These are phyloP conservation scores for Poliocrania exsul DNA, from an alignment of 2,797 vertebrate genomes.

Conservation along the genomic window DNA sequence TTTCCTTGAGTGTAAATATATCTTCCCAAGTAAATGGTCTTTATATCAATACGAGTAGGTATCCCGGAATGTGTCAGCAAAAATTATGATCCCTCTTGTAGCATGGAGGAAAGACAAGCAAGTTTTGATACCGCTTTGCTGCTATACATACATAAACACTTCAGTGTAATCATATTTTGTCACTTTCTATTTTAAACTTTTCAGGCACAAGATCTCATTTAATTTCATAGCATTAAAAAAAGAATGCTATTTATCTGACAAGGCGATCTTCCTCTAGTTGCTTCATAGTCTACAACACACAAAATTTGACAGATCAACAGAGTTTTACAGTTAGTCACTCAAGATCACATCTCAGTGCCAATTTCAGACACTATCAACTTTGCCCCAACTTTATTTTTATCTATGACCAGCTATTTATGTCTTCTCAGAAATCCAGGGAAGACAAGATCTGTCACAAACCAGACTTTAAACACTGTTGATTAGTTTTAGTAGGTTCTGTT, in stretches of 20 bases:
- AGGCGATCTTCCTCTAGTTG: background rate
- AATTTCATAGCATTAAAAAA: background rate
- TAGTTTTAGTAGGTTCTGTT: background rate
- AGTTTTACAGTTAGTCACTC: background rate
- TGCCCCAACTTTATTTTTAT: background rate
- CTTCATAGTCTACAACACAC: background rate
- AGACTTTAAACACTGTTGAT: background rate
- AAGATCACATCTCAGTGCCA: background rate
- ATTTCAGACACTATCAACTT: background rate
- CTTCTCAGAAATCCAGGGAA: background rate
- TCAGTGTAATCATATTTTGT: background rate
- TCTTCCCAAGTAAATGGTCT: background rate
- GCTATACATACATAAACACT: background rate
- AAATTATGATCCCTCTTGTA: background rate
- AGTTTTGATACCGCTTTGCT: background rate
- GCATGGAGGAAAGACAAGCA: fast-evolving
- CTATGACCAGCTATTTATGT: background rate
- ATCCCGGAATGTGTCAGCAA: background rate
- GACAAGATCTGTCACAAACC: background rate
- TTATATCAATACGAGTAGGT: background rate
- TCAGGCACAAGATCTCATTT: background rate
- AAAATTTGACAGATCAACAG: background rate
- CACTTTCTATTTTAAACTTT: background rate
- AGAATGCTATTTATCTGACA: background rate
- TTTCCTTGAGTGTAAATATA: background rate